Evolutionary conservation across 2,113 vertebrate species (phyloP).

Genomic region (Acrocephalus kingi): DNA sequence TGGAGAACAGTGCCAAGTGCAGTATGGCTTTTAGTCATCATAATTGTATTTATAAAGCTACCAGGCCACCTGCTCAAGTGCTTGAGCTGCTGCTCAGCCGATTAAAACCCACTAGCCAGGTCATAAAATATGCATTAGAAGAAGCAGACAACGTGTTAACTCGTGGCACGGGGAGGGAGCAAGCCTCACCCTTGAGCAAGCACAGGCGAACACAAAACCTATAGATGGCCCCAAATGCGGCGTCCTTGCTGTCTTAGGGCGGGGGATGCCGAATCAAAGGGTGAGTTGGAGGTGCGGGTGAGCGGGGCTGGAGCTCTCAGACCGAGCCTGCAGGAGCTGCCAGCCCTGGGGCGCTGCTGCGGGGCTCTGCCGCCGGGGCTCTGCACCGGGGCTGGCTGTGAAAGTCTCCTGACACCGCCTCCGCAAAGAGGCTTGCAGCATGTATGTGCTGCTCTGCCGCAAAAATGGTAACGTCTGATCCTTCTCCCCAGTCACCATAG

Average conservation of each 20-base stretch:
- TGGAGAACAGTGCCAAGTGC: neutral
- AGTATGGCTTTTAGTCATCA: slow-evolving; percentile 28
- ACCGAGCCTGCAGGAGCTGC: neutral
- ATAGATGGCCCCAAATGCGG: neutral
- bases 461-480: neutral
- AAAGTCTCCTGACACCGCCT: neutral
- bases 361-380: neutral
- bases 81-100: neutral
- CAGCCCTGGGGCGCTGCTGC: neutral
- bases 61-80: slow-evolving; percentile 49
- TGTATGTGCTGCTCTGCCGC: neutral
- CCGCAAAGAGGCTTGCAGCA: neutral
- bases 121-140: slow-evolving; percentile 61
- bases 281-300: accelerated
- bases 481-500: slow-evolving; percentile 5
- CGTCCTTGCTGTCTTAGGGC: accelerated
- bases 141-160: slow-evolving; percentile 21
- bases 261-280: neutral
- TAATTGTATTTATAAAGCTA: slow-evolving; percentile 53
- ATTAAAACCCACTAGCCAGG: neutral
- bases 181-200: neutral
- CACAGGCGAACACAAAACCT: neutral
- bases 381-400: neutral
- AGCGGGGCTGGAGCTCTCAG: neutral
- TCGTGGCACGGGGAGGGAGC: neutral